Evolutionary conservation across 64 coral and sea anemone genomes (phyloP).

Genomic region (Montipora capricornis): DNA sequence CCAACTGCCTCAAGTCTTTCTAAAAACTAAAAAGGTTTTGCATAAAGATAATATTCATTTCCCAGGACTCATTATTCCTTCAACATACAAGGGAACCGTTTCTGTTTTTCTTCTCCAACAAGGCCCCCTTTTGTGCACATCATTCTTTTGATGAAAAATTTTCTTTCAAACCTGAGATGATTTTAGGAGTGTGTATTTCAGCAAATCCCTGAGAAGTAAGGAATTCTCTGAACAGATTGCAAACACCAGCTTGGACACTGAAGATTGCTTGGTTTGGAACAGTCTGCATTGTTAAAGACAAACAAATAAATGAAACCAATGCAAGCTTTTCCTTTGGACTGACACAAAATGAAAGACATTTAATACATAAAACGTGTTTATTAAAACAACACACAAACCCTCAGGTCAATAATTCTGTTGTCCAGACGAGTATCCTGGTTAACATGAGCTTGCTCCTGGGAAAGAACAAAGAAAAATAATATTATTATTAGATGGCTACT

Average conservation of each 20-base stretch:
- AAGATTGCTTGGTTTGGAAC: slow-evolving; percentile 97
- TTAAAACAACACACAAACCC: slow-evolving; percentile 46
- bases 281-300: slow-evolving; percentile 52
- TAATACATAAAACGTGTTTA: too few relatives aligned
- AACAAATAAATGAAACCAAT: not conserved
- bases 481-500: not conserved
- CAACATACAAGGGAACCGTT: too few relatives aligned
- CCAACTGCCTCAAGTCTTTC: too few relatives aligned
- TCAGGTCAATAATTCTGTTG: slow-evolving; percentile 95
- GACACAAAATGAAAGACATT: too few relatives aligned
- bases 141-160: too few relatives aligned
- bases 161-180: slow-evolving; percentile 87
- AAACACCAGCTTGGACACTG: slow-evolving; percentile 94
- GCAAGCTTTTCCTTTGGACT: too few relatives aligned
- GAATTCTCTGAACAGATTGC: slow-evolving; percentile 90
- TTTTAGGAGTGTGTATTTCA: slow-evolving; percentile 99
- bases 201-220: slow-evolving; percentile 80
- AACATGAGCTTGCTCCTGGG: slow-evolving; percentile 76
- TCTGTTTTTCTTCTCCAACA: too few relatives aligned
- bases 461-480: not conserved
- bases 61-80: too few relatives aligned
- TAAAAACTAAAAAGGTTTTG: too few relatives aligned
- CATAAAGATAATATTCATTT: too few relatives aligned
- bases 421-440: slow-evolving; percentile 95
- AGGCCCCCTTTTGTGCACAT: too few relatives aligned